phyloP scores from a whole-genome alignment of 2,888 invertebrate genomes.

The Brenthis daphne region DNA sequence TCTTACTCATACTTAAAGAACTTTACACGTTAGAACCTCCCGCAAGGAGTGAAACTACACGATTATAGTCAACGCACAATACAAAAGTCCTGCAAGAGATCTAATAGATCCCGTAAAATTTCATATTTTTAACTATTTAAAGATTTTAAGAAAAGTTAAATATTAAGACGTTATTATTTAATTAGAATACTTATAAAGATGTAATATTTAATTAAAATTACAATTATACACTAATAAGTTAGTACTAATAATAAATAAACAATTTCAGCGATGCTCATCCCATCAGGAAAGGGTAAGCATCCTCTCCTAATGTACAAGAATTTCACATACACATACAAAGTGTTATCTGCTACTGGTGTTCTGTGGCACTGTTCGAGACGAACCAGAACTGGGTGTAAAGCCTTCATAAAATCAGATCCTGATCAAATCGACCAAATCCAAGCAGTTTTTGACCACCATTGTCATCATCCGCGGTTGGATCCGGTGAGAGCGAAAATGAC shows the following conservation, averaged over 20 bases:
- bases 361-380: slow-evolving; percentile 67
- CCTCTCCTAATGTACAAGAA: slow-evolving; percentile 60
- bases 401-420: slow-evolving; percentile 56
- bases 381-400: slow-evolving; percentile 63
- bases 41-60: too few species aligned
- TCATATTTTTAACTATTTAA: too few species aligned
- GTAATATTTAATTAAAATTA: too few species aligned
- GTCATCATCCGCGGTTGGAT: slow-evolving; percentile 46
- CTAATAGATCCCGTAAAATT: too few species aligned
- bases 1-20: too few species aligned
- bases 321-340: slow-evolving; percentile 60
- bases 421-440: slow-evolving; percentile 49
- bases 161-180: too few species aligned
- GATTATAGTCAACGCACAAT: too few species aligned
- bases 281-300: slow-evolving; percentile 65
- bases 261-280: slow-evolving; percentile 56
- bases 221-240: neutral
- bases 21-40: too few species aligned
- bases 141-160: too few species aligned
- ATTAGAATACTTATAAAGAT: too few species aligned
- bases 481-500: slow-evolving; percentile 1
- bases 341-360: slow-evolving; percentile 52
- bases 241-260: neutral
- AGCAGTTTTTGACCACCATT: slow-evolving; percentile 51
- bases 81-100: too few species aligned